phyloP scores from a whole-genome alignment of 1,140 invertebrate genomes.

The Drosophila mauritiana region DNA sequence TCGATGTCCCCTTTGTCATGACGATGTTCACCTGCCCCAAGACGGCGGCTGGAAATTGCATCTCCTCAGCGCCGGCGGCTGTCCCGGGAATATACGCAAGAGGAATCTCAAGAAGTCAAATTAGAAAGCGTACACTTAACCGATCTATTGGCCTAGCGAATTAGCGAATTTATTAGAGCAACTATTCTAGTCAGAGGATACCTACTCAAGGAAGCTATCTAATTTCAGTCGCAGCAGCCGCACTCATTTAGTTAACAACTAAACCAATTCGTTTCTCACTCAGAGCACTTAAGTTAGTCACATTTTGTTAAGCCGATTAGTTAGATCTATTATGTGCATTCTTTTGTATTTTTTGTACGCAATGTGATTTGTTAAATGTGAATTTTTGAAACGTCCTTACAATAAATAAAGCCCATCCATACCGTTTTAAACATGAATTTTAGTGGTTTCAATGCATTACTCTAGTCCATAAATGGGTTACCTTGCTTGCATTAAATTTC shows the following conservation, averaged over 20 bases:
- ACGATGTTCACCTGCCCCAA: slow-evolving; percentile 86
- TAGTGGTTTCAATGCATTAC: not conserved
- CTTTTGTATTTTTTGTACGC: slow-evolving; percentile 69
- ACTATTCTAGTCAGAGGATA: slow-evolving; percentile 19
- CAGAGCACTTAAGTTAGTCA: slow-evolving; percentile 36
- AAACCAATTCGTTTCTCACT: slow-evolving; percentile 50
- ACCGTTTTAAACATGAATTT: slow-evolving; percentile 37
- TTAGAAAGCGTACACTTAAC: slow-evolving; percentile 33
- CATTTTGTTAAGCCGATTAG: slow-evolving; percentile 64
- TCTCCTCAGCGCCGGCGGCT: slow-evolving; percentile 70
- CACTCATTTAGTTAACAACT: slow-evolving; percentile 50
- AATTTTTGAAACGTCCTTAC: slow-evolving; percentile 79
- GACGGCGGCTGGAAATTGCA: slow-evolving; percentile 86
- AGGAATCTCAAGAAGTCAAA: slow-evolving; percentile 75
- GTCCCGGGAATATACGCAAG: slow-evolving; percentile 83
- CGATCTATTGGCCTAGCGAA: slow-evolving; percentile 34
- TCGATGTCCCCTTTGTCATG: slow-evolving; percentile 91
- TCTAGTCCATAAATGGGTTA: no score
- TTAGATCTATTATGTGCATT: slow-evolving; percentile 35
- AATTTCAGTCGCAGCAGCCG: slow-evolving; percentile 9
- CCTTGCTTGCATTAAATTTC: no score
- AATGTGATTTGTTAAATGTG: slow-evolving; percentile 76
- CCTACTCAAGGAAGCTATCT: slow-evolving; percentile 12
- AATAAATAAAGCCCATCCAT: slow-evolving; percentile 76
- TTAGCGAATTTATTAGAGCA: slow-evolving; percentile 56